Percentiles rank a stretch among this genome's conserved stretches.
phyloP scores from a whole-genome alignment of 2,888 invertebrate genomes.

The Torymus texanus region DNA sequence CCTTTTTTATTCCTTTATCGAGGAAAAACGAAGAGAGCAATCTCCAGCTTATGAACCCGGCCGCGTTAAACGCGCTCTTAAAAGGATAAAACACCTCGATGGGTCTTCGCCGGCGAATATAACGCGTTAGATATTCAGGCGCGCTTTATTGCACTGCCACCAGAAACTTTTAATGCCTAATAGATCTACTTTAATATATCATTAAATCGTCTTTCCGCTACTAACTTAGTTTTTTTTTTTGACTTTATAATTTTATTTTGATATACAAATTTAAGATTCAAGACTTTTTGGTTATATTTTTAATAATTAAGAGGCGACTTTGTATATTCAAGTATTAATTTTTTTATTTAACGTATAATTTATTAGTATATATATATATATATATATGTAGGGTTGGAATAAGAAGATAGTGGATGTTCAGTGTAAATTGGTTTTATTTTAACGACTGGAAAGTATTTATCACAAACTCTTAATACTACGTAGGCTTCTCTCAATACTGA shows the following conservation, averaged over 20 bases:
- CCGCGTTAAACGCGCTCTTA: constrained; percentile 72
- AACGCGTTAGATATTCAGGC: constrained; percentile 55
- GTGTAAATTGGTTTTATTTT: constrained; percentile 57
- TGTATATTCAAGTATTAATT: no score
- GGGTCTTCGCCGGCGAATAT: constrained; percentile 46
- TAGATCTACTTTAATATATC: constrained; percentile 25
- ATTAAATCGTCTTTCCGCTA: background rate
- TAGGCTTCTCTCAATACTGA: constrained; percentile 62
- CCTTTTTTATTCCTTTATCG: constrained; percentile 69
- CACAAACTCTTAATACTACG: constrained; percentile 69
- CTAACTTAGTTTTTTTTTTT: background rate
- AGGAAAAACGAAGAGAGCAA: constrained; percentile 71
- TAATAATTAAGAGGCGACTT: no score
- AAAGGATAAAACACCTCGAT: constrained; percentile 69
- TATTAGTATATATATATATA: no score
- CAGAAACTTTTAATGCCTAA: constrained; percentile 28
- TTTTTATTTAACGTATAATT: background rate
- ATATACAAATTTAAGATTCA: no score
- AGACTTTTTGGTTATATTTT: no score
- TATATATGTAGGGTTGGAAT: constrained; percentile 7
- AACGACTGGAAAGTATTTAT: constrained; percentile 66
- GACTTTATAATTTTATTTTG: background rate
- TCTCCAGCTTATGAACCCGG: constrained; percentile 71
- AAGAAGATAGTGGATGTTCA: constrained; percentile 12
- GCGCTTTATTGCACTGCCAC: constrained; percentile 36